Evolutionary conservation across 2,888 invertebrate species (phyloP).

Genomic region (Therioaphis trifolii): DNA sequence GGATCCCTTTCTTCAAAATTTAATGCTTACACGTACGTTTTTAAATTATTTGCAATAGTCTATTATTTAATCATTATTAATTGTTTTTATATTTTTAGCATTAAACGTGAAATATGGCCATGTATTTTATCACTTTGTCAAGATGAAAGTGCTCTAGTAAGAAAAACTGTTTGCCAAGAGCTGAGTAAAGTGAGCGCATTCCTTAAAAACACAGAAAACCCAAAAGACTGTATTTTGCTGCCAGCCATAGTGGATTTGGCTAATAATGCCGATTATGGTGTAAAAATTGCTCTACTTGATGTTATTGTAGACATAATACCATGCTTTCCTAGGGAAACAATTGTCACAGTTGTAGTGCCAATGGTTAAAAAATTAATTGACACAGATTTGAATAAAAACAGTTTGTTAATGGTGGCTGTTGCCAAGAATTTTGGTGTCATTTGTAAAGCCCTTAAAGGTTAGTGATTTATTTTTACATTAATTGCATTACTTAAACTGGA

Average conservation of each 20-base stretch:
- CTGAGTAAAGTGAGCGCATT: conserved; percentile 51
- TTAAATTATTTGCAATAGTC: not conserved
- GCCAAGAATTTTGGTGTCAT: conserved; percentile 49
- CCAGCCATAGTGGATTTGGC: conserved; percentile 57
- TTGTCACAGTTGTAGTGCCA: conserved; percentile 33
- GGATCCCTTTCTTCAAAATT: conserved; percentile 50
- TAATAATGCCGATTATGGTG: conserved; percentile 54
- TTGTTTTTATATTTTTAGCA: not conserved
- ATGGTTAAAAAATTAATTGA: conserved; percentile 56
- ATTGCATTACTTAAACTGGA: no score
- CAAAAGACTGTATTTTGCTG: conserved; percentile 49
- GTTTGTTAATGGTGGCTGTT: not conserved
- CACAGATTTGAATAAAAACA: conserved; percentile 30
- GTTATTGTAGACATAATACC: conserved; percentile 55
- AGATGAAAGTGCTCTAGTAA: conserved; percentile 51
- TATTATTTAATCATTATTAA: not conserved
- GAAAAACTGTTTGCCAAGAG: conserved; percentile 58
- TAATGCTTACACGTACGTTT: conserved; percentile 27
- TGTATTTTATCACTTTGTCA: conserved; percentile 57
- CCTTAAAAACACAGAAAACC: conserved; percentile 36
- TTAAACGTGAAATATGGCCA: conserved; percentile 61
- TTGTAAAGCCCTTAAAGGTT: conserved; percentile 46
- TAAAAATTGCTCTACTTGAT: conserved; percentile 49
- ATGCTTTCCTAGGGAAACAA: conserved; percentile 52
- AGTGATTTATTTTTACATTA: conserved; percentile 6